Conservation (phyloP, 2,888 invertebrate genomes). For the Cataglyphis rosenhaueri region DNA sequence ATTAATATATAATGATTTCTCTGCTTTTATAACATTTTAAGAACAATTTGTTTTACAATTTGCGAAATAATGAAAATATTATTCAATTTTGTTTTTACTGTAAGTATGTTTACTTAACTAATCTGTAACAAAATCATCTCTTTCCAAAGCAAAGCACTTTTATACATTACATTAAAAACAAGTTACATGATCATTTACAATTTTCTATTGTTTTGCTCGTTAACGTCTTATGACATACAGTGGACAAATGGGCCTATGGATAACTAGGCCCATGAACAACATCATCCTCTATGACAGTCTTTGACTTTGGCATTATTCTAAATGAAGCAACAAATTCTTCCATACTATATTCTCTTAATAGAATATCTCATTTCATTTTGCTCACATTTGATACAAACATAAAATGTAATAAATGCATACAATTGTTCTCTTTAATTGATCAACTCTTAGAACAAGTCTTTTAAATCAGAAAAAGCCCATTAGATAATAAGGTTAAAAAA, state of each 20-base stretch:
- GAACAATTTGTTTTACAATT: constrained; percentile 40
- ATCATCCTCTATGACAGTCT: constrained; percentile 63
- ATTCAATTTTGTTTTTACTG: constrained; percentile 20
- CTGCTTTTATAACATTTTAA: constrained; percentile 30
- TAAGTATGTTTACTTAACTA: constrained; percentile 26
- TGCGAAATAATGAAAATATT: constrained; percentile 62
- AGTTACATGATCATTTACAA: constrained; percentile 44
- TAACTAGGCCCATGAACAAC: constrained; percentile 66
- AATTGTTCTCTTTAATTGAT: constrained; percentile 7
- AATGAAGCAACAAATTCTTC: constrained; percentile 48
- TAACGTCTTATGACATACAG: constrained; percentile 52
- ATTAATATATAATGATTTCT: constrained; percentile 63
- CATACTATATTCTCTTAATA: constrained; percentile 36
- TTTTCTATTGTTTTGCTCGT: constrained; percentile 28
- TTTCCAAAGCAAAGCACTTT: constrained; percentile 53
- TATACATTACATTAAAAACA: constrained; percentile 24
- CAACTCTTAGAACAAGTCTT: neutral
- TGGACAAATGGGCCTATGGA: constrained; percentile 48
- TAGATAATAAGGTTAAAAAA: neutral
- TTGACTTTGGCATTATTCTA: constrained; percentile 67
- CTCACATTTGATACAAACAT: constrained; percentile 18
- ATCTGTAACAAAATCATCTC: constrained; percentile 47
- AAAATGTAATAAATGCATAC: constrained; percentile 14
- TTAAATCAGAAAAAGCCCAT: neutral
- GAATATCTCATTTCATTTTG: constrained; percentile 24